These are phyloP conservation scores for Vanessa atalanta DNA, from an alignment of 1,140 invertebrate species.

Conservation along the genomic window DNA sequence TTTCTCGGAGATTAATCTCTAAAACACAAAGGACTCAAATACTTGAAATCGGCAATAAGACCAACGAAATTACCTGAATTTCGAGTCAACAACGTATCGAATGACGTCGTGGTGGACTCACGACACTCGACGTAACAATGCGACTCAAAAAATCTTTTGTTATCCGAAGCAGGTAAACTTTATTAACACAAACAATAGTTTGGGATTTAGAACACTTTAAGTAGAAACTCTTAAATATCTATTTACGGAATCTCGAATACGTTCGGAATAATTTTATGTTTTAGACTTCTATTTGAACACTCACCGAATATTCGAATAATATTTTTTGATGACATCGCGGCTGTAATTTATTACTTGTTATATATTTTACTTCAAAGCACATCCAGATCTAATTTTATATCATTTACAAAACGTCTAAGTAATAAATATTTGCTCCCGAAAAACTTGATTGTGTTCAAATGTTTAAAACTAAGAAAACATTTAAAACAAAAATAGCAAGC, in stretches of 20 bases:
- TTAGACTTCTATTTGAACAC: background rate
- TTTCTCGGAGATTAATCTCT: background rate
- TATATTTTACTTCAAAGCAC: too few species aligned
- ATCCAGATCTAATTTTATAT: too few species aligned
- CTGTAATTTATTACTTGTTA: too few species aligned
- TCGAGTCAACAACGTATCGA: slow-evolving; percentile 37
- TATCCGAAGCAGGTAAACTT: slow-evolving; percentile 35
- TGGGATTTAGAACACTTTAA: background rate
- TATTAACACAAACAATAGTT: background rate
- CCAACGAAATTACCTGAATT: slow-evolving; percentile 28
- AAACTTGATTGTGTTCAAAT: background rate
- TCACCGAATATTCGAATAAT: background rate
- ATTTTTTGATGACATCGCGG: too few species aligned
- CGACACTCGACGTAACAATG: slow-evolving; percentile 35
- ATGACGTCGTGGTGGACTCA: slow-evolving; percentile 23
- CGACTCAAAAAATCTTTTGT: slow-evolving; percentile 44
- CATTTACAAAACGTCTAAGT: too few species aligned
- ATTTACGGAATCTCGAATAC: background rate
- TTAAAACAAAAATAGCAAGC: slow-evolving; percentile 6
- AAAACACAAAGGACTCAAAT: background rate
- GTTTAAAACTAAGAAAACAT: slow-evolving; percentile 11
- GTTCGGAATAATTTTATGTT: background rate
- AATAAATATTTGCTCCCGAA: background rate
- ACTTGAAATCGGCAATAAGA: background rate
- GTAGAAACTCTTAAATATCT: background rate